Percentiles rank a stretch among this genome's conserved stretches.
These are phyloP conservation scores for Spea hammondii DNA, from an alignment of 2,797 vertebrate species.

Conservation along the genomic window DNA sequence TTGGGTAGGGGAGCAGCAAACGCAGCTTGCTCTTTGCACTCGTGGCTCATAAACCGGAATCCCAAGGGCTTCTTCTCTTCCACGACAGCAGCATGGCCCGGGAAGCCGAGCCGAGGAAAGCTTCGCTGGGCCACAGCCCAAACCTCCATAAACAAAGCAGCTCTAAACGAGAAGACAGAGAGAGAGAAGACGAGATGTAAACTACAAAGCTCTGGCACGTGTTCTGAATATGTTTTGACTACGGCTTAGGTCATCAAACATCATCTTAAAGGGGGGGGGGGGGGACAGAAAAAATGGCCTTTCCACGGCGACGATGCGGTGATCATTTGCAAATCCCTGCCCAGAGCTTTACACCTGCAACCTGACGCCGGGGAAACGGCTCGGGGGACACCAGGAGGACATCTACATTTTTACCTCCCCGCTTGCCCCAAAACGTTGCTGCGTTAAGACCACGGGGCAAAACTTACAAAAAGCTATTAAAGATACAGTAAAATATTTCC, in stretches of 20 bases:
- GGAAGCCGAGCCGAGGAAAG: slow-evolving; percentile 42
- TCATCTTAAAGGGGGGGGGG: background rate
- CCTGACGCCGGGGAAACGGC: background rate
- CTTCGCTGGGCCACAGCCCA: slow-evolving; percentile 40
- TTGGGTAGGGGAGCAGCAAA: slow-evolving; percentile 58
- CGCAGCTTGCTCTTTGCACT: slow-evolving; percentile 49
- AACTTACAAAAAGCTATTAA: too few species aligned
- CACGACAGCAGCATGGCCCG: slow-evolving; percentile 60
- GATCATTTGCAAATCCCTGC: slow-evolving; percentile 23
- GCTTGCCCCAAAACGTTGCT: too few species aligned
- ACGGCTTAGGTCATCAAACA: slow-evolving; percentile 14
- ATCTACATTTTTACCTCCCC: too few species aligned
- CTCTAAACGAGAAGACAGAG: slow-evolving; percentile 52
- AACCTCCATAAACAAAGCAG: slow-evolving; percentile 64
- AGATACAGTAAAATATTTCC: too few species aligned
- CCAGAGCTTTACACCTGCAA: slow-evolving; percentile 16
- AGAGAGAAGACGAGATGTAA: slow-evolving; percentile 32
- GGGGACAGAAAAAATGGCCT: too few species aligned
- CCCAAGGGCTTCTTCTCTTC: slow-evolving; percentile 56
- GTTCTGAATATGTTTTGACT: slow-evolving; percentile 12
- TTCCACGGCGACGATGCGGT: background rate
- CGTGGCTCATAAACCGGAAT: slow-evolving; percentile 51
- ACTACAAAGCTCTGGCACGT: background rate
- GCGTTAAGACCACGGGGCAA: too few species aligned
- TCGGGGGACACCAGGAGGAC: too few species aligned